Conservation (phyloP, 2,888 invertebrate genomes). For the Bruchidius siliquastri region DNA sequence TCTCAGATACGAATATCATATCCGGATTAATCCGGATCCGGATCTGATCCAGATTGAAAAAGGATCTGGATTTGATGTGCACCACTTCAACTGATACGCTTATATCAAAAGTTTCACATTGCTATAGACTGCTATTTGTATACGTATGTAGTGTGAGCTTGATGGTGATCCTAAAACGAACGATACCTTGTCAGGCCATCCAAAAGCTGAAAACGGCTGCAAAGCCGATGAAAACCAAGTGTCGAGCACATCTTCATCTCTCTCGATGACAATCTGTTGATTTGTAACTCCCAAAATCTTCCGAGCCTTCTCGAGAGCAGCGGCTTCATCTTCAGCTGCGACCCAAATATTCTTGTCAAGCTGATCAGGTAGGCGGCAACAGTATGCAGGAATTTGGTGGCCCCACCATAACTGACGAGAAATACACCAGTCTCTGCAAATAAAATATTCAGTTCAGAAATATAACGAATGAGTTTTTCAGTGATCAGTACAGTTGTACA, state of each 20-base stretch:
- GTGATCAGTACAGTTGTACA: too few species aligned
- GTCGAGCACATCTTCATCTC: slow-evolving; percentile 96
- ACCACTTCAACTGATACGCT: too few species aligned
- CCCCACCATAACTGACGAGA: slow-evolving; percentile 99
- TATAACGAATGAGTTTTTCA: too few species aligned
- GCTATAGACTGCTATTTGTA: too few species aligned
- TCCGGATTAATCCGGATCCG: too few species aligned
- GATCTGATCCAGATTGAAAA: too few species aligned
- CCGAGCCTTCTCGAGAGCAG: slow-evolving; percentile 75
- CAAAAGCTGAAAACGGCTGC: slow-evolving; percentile 94
- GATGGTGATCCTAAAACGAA: too few species aligned
- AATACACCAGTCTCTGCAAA: slow-evolving; percentile 95
- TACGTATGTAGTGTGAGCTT: too few species aligned
- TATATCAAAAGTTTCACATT: too few species aligned
- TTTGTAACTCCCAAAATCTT: slow-evolving; percentile 56
- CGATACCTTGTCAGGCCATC: slow-evolving; percentile 80
- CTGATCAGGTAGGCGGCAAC: slow-evolving; percentile 27
- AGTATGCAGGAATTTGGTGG: slow-evolving; percentile 92
- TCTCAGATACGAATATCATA: too few species aligned
- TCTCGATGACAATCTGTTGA: slow-evolving; percentile 54
- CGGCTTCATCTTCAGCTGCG: slow-evolving; percentile 53
- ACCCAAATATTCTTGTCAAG: slow-evolving; percentile 35
- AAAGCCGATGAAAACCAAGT: slow-evolving; percentile 99
- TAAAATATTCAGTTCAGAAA: slow-evolving; percentile 2
- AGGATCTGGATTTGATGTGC: too few species aligned